These are phyloP conservation scores for Brachyhypopomus gauderio DNA, from an alignment of 2,113 vertebrate genomes.

Conservation along the genomic window DNA sequence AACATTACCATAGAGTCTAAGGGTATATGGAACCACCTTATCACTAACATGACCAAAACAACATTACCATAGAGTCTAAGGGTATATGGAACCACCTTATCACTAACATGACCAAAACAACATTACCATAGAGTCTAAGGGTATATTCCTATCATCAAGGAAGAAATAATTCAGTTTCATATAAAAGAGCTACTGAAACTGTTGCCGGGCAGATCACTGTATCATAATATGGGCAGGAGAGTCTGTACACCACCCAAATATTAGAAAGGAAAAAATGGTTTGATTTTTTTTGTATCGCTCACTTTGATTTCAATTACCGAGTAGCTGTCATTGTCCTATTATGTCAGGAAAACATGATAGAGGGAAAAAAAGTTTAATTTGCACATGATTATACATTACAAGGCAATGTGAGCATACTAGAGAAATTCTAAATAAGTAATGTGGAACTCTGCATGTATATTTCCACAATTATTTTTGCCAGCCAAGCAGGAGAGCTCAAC, in stretches of 20 bases:
- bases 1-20: background rate
- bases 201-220: background rate
- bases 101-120: no score
- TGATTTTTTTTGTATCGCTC: background rate
- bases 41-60: no score
- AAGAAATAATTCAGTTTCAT: background rate
- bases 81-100: background rate
- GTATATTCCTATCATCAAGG: no score
- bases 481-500: constrained; percentile 35
- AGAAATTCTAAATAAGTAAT: constrained; percentile 41
- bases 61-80: no score
- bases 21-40: background rate
- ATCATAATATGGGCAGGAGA: background rate
- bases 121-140: no score
- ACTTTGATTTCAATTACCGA: constrained; percentile 39
- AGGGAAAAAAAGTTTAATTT: background rate
- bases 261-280: background rate
- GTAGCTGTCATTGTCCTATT: background rate
- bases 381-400: background rate
- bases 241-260: background rate
- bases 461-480: constrained; percentile 47
- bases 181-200: no score
- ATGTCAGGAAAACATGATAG: constrained; percentile 4
- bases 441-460: constrained; percentile 33
- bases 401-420: background rate